A percentile compares a stretch with the other conserved stretches of the same genome.
Evolutionary conservation across 2,888 invertebrate genomes (phyloP).

Genomic region (Salpingus planirostris): DNA sequence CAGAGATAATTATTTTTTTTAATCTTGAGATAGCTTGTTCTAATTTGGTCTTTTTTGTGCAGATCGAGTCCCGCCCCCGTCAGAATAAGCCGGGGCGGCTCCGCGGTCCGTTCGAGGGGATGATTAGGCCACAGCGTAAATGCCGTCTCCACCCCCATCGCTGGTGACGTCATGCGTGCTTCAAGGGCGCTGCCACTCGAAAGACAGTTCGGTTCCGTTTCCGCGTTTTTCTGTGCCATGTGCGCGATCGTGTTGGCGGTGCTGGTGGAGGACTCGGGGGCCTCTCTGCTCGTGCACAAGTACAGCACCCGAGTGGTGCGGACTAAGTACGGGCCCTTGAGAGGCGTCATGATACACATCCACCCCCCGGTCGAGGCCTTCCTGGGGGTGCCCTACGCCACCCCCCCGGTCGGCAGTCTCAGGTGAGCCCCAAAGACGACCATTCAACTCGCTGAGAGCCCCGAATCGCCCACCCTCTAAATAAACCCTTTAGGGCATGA

Average conservation of each 20-base stretch:
- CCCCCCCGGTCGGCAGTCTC: conserved; percentile 80
- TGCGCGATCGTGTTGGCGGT: conserved; percentile 50
- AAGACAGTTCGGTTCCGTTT: conserved; percentile 33
- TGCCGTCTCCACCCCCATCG: conserved; percentile 24
- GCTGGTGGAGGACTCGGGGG: conserved; percentile 47
- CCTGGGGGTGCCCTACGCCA: conserved; percentile 89
- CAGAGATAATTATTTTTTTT: too few species aligned
- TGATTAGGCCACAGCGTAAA: conserved; percentile 24
- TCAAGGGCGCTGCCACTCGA: conserved; percentile 26
- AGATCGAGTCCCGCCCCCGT: conserved; percentile 12
- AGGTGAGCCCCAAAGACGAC: conserved; percentile 55
- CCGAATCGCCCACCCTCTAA: too few species aligned
- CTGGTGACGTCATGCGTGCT: conserved; percentile 40
- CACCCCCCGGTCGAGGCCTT: conserved; percentile 83
- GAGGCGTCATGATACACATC: conserved; percentile 75
- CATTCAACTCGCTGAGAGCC: too few species aligned
- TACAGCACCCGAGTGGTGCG: conserved; percentile 75
- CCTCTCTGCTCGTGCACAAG: conserved; percentile 56
- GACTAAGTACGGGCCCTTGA: conserved; percentile 82
- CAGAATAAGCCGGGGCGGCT: conserved; percentile 10
- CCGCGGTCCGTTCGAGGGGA: too few species aligned
- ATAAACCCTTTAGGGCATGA: too few species aligned
- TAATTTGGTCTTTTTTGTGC: conserved; percentile 14
- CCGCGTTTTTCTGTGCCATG: conserved; percentile 33
- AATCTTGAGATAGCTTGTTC: too few species aligned